phyloP scores from a whole-genome alignment of 1,140 invertebrate species.

The Apolygus lucorum region DNA sequence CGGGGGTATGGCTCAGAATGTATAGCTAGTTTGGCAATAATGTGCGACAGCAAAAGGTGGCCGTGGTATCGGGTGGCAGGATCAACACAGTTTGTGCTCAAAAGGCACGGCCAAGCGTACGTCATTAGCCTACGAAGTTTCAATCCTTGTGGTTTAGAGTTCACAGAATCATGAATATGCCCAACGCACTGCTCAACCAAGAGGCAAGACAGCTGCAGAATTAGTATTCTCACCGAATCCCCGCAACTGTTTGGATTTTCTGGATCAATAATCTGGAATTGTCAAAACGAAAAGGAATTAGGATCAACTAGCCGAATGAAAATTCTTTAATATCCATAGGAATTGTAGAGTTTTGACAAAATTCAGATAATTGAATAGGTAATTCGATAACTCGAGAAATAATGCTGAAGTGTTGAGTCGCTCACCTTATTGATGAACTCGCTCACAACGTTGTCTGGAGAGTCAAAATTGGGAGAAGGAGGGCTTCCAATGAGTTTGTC shows the following conservation, averaged over 20 bases:
- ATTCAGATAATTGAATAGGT: too few species aligned
- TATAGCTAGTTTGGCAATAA: conserved; percentile 96
- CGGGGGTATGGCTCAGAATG: conserved; percentile 58
- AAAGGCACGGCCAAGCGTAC: conserved; percentile 94
- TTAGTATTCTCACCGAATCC: conserved; percentile 82
- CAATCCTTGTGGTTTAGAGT: conserved; percentile 77
- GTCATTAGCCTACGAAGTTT: conserved; percentile 91
- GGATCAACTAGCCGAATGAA: too few species aligned
- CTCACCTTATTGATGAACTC: conserved; percentile 80
- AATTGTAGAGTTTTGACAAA: too few species aligned
- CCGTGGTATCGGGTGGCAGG: conserved; percentile 95
- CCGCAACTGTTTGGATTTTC: conserved; percentile 80
- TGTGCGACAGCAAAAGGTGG: conserved; percentile 90
- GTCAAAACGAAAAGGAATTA: too few species aligned
- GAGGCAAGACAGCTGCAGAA: conserved; percentile 91
- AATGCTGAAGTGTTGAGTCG: too few species aligned
- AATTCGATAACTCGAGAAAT: too few species aligned
- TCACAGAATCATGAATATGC: conserved; percentile 82
- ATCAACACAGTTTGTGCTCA: conserved; percentile 91
- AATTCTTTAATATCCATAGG: too few species aligned
- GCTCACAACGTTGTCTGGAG: conserved; percentile 83
- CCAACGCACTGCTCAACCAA: conserved; percentile 89
- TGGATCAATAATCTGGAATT: conserved; percentile 68
- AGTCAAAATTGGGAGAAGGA: conserved; percentile 80
- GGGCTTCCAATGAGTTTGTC: conserved; percentile 80